Evolutionary conservation across 2,888 invertebrate species (phyloP).

Genomic region (Phytoseiulus persimilis): DNA sequence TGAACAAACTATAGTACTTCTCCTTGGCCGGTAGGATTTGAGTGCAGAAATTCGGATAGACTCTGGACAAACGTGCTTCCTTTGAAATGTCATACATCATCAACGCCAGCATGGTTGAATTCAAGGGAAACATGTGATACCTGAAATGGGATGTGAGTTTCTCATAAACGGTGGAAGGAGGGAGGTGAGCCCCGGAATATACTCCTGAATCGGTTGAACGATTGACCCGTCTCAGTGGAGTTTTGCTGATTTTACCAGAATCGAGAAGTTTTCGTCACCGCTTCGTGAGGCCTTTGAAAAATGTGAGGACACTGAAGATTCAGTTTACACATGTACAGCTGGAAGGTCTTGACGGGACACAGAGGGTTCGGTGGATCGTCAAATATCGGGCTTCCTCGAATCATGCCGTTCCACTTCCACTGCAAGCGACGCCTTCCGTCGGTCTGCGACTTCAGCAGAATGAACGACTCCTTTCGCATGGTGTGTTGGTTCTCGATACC

Average conservation of each 20-base stretch:
- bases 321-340: constrained; percentile 43
- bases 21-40: constrained; percentile 36
- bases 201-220: too few relatives aligned
- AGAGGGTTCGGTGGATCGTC: constrained; percentile 44
- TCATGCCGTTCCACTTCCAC: constrained; percentile 37
- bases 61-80: constrained; percentile 43
- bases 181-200: too few relatives aligned
- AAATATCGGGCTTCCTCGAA: constrained; percentile 42
- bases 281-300: constrained; percentile 44
- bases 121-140: constrained; percentile 39
- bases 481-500: constrained; percentile 33
- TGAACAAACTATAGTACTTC: not conserved
- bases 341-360: constrained; percentile 44
- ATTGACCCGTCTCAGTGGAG: too few relatives aligned
- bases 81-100: constrained; percentile 45
- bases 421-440: constrained; percentile 18
- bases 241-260: too few relatives aligned
- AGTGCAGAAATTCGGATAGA: constrained; percentile 44
- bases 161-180: too few relatives aligned
- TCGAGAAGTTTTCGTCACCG: constrained; percentile 41
- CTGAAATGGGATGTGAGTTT: not conserved
- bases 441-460: constrained; percentile 27
- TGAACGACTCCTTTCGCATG: constrained; percentile 27
- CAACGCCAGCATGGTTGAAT: constrained; percentile 43
- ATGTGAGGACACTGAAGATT: constrained; percentile 44